Conservation (phyloP, 2,888 invertebrate genomes). For the Masnerella sp. region DNA sequence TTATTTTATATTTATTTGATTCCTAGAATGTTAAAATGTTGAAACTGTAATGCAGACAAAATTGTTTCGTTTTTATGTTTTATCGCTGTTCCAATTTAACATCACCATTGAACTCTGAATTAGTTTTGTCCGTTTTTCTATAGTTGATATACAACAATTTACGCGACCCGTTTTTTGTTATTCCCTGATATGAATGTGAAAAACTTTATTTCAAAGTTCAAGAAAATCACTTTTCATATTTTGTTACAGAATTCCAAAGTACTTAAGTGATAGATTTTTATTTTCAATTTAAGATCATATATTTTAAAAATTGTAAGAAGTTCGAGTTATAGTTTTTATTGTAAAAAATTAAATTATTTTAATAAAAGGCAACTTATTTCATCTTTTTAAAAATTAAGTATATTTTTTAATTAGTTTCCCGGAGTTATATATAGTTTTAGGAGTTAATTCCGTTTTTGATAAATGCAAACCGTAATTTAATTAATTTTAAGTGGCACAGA, state of each 20-base stretch:
- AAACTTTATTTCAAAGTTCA: constrained; percentile 13
- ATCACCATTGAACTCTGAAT: constrained; percentile 2
- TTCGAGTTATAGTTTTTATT: constrained; percentile 27
- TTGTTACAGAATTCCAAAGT: constrained; percentile 27
- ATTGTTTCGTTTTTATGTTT: constrained; percentile 34
- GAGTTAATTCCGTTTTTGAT: no score
- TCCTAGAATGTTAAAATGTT: constrained; percentile 7
- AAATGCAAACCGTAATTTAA: no score
- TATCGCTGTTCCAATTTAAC: constrained; percentile 31
- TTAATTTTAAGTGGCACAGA: no score
- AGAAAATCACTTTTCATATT: not conserved
- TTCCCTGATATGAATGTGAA: not conserved
- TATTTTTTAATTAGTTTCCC: no score
- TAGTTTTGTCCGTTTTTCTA: not conserved
- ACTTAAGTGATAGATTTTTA: constrained; percentile 3
- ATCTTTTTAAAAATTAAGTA: not conserved
- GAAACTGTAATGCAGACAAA: constrained; percentile 10
- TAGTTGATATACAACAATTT: constrained; percentile 9
- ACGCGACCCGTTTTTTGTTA: constrained; percentile 2
- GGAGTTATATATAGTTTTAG: no score
- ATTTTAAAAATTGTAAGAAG: not conserved
- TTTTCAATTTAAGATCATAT: not conserved
- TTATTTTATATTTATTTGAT: constrained; percentile 43
- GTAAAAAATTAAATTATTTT: constrained; percentile 36
- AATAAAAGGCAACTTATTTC: constrained; percentile 20